These are phyloP conservation scores for Apantesis nais DNA, from an alignment of 2,888 invertebrate genomes.

Conservation along the genomic window DNA sequence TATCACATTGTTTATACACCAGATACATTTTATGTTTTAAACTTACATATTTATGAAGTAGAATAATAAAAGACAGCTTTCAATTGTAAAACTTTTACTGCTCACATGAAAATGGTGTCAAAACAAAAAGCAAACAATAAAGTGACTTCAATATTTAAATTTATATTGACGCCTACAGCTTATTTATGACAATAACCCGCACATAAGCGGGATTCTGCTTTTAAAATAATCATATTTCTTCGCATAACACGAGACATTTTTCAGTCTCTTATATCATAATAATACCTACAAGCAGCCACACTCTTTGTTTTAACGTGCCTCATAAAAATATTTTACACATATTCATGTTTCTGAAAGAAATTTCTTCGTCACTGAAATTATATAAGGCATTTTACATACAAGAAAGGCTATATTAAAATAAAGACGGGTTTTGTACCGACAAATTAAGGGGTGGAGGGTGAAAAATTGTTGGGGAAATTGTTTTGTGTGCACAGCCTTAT, in stretches of 20 bases:
- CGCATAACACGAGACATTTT: constrained; percentile 25
- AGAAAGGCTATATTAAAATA: constrained; percentile 27
- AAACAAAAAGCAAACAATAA: constrained; percentile 15
- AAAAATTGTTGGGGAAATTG: constrained; percentile 57
- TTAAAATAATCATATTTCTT: constrained; percentile 33
- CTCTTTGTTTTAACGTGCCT: constrained; percentile 35
- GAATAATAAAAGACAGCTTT: constrained; percentile 2
- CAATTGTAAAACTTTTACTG: constrained; percentile 17
- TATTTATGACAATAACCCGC: constrained; percentile 36
- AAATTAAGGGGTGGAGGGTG: constrained; percentile 46
- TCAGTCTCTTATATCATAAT: constrained; percentile 22
- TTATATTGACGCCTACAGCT: constrained; percentile 28
- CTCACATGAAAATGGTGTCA: constrained; percentile 10
- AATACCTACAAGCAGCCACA: constrained; percentile 13
- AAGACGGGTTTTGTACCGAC: constrained; percentile 33
- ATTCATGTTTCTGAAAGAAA: constrained; percentile 41
- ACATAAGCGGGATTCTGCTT: constrained; percentile 21
- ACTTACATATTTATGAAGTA: neutral
- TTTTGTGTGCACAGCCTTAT: constrained; percentile 48
- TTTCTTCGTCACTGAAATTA: constrained; percentile 43
- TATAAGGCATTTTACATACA: constrained; percentile 42
- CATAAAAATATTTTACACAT: constrained; percentile 44
- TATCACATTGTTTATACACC: no score
- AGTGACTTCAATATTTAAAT: constrained; percentile 16
- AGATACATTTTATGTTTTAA: neutral